Base-by-base conservation (phyloP, 2,888 invertebrate genomes). In the Euclidia mi region DNA sequence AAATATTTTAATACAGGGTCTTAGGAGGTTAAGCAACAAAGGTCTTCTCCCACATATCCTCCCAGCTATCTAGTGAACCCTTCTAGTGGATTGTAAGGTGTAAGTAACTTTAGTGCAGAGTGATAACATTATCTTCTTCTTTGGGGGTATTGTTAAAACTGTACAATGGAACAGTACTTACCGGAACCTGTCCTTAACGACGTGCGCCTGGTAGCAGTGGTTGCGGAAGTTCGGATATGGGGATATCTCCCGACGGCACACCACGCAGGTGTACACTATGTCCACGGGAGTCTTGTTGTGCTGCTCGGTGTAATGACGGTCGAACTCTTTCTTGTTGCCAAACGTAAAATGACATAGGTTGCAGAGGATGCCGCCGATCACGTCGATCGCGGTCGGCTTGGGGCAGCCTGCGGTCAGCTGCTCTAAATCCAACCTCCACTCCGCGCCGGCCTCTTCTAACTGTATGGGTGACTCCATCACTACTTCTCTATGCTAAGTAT, bases 211-310 rank as follows among this genome's bases (percentile, higher is more conserved):
- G 78, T 96, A 96, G 83, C 96, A 95, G 82, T 96, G 96, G 20
- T 95, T 95, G 49, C 95, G 89, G 84, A 95, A 95, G 52, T 94
- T 95, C 1, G 94, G 91, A 79, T 96, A 96, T 48, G 92, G 92
- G 29, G 88, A 84, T 59, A 95, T 90, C 59, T 95, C 92, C 70
- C 94, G 95, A 69, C 88, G 89, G 78, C 96, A 96, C 59, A 91
- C 90, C 4, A 95, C 94, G 78, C 96, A 96, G 4, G 95, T 95
- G 81, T 96, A 96, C 14, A 94, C 85, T 35, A 91, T 86, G 2
- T 83, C 82, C 11, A 73, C 64, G 15, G 76, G 78, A 20, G 71
- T 35, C 20, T 12, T 65, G 4, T 94, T 90, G 60, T 92, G 91
- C 55, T 86, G 79, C n/a, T 73, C 61, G 15, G 41, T 56, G 69